phyloP scores from a whole-genome alignment of 2,797 vertebrate species.

The Hapalemur alaotrensis region DNA sequence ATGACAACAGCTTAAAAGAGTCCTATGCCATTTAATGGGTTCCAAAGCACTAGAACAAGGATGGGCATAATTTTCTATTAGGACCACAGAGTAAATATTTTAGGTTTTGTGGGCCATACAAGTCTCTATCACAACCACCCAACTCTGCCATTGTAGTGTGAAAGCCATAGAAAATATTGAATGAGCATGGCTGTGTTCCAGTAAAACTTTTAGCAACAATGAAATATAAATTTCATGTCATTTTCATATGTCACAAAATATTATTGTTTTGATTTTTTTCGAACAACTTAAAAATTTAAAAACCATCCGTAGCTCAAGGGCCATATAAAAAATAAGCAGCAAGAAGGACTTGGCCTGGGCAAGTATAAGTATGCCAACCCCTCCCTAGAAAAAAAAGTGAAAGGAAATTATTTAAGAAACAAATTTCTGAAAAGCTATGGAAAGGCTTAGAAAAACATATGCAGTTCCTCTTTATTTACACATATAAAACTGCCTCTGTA shows the following conservation, averaged over 20 bases:
- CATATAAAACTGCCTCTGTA: not conserved
- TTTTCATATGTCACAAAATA: conserved; percentile 3
- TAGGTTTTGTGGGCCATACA: not conserved
- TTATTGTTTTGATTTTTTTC: not conserved
- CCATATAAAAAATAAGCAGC: not conserved
- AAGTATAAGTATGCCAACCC: not conserved
- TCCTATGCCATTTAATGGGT: not conserved
- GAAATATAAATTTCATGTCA: not conserved
- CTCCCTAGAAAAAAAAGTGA: not conserved
- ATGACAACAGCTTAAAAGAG: not conserved
- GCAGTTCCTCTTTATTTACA: not conserved
- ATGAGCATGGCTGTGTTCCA: not conserved
- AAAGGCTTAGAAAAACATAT: not conserved
- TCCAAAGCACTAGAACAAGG: not conserved
- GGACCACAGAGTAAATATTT: not conserved
- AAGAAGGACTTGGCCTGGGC: not conserved
- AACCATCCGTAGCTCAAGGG: not conserved
- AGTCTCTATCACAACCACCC: not conserved
- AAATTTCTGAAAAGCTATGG: conserved; percentile 19
- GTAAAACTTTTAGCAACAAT: not conserved
- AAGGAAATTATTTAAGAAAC: not conserved
- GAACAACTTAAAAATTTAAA: conserved; percentile 2
- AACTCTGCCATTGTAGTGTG: not conserved
- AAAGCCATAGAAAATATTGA: not conserved
- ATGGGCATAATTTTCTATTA: not conserved